phyloP scores from a whole-genome alignment of 2,113 vertebrate genomes.

The Zosterops hypoxanthus region DNA sequence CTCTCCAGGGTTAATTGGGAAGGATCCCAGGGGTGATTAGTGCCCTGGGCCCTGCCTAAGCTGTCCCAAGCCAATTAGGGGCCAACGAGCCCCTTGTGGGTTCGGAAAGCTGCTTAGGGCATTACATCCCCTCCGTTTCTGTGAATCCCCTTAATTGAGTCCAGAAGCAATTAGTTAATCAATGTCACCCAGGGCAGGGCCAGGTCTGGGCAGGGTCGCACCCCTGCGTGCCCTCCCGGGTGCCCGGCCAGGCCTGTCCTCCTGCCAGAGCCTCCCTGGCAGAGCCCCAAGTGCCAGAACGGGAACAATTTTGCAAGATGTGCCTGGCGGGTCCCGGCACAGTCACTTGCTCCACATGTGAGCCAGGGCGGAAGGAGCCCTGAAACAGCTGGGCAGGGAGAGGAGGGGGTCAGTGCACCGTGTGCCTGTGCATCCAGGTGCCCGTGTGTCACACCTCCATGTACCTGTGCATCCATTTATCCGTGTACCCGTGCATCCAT shows the following conservation, averaged over 20 bases:
- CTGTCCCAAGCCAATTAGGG: conserved; percentile 39
- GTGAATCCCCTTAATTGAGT: background rate
- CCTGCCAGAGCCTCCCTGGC: background rate
- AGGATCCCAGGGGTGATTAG: background rate
- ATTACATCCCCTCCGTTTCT: background rate
- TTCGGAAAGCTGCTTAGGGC: background rate
- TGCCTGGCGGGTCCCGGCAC: background rate
- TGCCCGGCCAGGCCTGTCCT: background rate
- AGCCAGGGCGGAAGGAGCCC: background rate
- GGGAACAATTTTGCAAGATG: conserved; percentile 5
- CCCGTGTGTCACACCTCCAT: accelerated
- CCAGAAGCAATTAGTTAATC: conserved; percentile 34
- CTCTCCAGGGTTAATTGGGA: background rate
- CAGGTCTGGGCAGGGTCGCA: accelerated
- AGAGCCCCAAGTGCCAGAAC: background rate
- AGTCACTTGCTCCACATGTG: background rate
- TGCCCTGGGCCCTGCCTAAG: background rate
- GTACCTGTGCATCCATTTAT: accelerated
- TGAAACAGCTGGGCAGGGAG: background rate
- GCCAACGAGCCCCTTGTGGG: background rate
- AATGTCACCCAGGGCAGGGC: background rate
- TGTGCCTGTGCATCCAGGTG: accelerated
- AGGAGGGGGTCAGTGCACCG: background rate
- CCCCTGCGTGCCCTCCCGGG: accelerated
- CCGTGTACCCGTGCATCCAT: accelerated